Evolutionary conservation across 1,140 invertebrate genomes (phyloP), one percentile per base, ranked within the genome.

Genomic region (Nebria ingens): DNA sequence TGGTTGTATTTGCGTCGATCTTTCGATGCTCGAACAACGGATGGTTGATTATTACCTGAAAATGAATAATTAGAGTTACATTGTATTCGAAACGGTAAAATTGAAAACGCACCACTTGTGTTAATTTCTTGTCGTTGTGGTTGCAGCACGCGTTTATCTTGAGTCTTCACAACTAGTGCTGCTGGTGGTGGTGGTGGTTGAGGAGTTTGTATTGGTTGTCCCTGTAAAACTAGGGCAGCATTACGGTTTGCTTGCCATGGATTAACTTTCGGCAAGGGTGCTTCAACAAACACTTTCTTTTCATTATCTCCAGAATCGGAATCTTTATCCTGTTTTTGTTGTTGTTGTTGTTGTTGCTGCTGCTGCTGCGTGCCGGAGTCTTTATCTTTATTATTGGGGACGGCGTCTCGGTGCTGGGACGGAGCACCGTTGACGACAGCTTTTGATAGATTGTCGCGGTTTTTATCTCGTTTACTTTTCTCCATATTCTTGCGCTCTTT

Each of bases 1-100:
- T 79, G 77, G 59, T 81, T 81, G 57, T 77, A 74, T 72, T 75
- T 79, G 70, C 74, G 76, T 64, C 75, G 77, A 64, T 82, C 80
- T 64, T 77, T 80, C 19, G 77, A 65, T 17, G 78, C 76, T 64
- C 74, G 76, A 50, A 78, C 73, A 52, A 80, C 72, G 22, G 74
- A 73, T 17, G 78, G 73, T 53, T 49, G 52, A 45, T 56, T 54
- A 58, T 58, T 61, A 61, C 1, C 45, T 17, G 1, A 56, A 56
- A 51, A 51, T 51, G 11, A n/a, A n/a, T 51, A 4, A 51, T 51
- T 22, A 11, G 19, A 13, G 11, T 6, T 6, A n/a, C 3, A n/a
- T n/a, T 4, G 4, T 49, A 51, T 51, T 20, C 21, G 19, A 12
- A 45, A 45, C 40, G 15, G 40, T 12, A 45, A 17, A 17, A 45